Percentiles rank a stretch among this genome's conserved stretches.
phyloP scores from a whole-genome alignment of 2,797 vertebrate species.

The Megalops cyprinoides region DNA sequence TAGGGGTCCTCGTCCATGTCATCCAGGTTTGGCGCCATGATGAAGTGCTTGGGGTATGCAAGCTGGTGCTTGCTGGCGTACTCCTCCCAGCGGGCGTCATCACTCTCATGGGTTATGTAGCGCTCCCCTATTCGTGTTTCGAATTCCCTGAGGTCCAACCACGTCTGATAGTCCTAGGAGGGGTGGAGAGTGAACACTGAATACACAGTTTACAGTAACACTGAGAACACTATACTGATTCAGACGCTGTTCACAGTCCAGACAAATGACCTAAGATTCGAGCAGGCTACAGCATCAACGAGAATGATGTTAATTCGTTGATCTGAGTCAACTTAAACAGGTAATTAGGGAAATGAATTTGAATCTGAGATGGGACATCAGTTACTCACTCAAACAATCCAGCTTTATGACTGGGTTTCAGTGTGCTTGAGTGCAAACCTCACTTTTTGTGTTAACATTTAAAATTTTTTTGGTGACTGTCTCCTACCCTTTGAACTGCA shows the following conservation, averaged over 20 bases:
- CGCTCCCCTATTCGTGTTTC: conserved; percentile 94
- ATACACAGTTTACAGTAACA: too few species aligned
- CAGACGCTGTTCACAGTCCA: too few species aligned
- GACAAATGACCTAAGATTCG: too few species aligned
- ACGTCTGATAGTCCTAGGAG: conserved; percentile 94
- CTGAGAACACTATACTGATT: too few species aligned
- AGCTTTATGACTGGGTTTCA: not conserved
- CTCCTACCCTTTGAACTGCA: too few species aligned
- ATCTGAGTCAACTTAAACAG: too few species aligned
- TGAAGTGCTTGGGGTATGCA: conserved; percentile 93
- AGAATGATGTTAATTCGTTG: too few species aligned
- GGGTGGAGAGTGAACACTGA: not conserved
- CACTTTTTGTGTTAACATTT: too few species aligned
- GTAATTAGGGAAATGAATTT: not conserved
- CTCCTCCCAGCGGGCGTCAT: conserved; percentile 96
- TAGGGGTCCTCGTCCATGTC: conserved; percentile 99
- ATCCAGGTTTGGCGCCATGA: conserved; percentile 97
- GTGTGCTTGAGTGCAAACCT: too few species aligned
- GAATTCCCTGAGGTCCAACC: conserved; percentile 97
- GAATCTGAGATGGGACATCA: not conserved
- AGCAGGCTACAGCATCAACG: too few species aligned
- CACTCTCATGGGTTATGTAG: conserved; percentile 98
- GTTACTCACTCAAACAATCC: not conserved
- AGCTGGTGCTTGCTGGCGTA: conserved; percentile 89
- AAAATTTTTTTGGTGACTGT: too few species aligned